These are phyloP conservation scores for Sitobion miscanthi DNA, from an alignment of 1,140 invertebrate species.

Conservation along the genomic window DNA sequence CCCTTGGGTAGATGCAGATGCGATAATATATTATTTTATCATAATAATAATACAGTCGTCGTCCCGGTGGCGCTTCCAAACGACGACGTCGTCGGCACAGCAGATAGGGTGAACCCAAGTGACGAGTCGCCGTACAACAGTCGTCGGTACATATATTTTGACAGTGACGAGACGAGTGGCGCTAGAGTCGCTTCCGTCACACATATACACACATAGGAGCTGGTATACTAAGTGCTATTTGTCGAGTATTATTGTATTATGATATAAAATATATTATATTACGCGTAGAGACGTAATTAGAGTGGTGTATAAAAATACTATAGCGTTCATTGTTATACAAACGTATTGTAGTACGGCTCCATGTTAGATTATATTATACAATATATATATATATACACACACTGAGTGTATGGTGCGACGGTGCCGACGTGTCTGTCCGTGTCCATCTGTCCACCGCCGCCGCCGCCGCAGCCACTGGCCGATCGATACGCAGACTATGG, in stretches of 20 bases:
- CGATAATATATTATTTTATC: no score
- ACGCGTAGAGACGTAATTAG: background rate
- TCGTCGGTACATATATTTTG: background rate
- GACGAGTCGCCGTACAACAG: background rate
- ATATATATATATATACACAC: background rate
- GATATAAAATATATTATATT: background rate
- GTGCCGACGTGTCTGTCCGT: conserved; percentile 53
- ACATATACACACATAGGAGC: no score
- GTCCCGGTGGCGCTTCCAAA: background rate
- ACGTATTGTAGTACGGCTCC: background rate
- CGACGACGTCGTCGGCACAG: background rate
- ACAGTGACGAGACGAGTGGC: conserved; percentile 13
- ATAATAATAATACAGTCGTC: background rate
- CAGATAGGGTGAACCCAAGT: background rate
- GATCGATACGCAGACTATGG: conserved; percentile 54
- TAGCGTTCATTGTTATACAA: background rate
- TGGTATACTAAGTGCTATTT: background rate
- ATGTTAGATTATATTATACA: background rate
- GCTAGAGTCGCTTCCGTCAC: background rate
- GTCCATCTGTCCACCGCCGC: conserved; percentile 36
- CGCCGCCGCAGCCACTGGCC: background rate
- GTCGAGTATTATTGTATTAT: background rate
- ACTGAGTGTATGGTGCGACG: conserved; percentile 5
- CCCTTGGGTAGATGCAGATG: no score
- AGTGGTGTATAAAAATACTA: background rate